Base-by-base conservation (phyloP, 2,797 vertebrate species). In the Bufotes viridis region DNA sequence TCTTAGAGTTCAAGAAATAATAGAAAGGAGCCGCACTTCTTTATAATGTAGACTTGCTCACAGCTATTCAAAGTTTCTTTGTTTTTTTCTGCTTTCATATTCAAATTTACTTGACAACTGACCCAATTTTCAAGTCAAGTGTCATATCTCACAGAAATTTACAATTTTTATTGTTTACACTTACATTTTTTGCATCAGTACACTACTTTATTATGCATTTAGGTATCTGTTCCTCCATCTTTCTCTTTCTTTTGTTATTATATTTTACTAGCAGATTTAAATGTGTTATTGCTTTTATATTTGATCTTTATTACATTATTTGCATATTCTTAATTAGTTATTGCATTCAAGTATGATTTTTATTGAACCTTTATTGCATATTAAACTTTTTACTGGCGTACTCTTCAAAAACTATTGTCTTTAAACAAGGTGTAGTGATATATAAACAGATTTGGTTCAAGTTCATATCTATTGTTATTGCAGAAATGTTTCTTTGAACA, bases 301-400 rank as follows among this genome's bases (percentile, higher is more conserved):
- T 70, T 29, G 26, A 70, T 26, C 29, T 9, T 74, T 74, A 20
- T 34, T 74, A 18, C 34, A 74, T 74, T 70, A 34, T 70, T 74
- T 74, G 70, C 70, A 74, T 74, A 42, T 69, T 14, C 24, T 14
- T 69, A 69, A 69, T 69, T 69, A 69, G 65, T 69, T 29, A 69
- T 69, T 69, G 24, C 20, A 24, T 69, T 14, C 10, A 69, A 14
- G 65, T 69, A 26, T 69, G 65, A 69, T 69, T 13, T 69, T 69
- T 29, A 69, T 69, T 69, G 65, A 69, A 24, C 24, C 14, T 69
- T 69, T 69, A 69, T 29, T 69, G 24, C 65, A 26, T 69, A 29
- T 69, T 69, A 26, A 26, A 69, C 3, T 13, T 69, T 69, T 65
- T n/a, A 65, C 22, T n/a, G 12, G 63, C 63, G 24, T 65, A 65